These are phyloP conservation scores for Altica lythri DNA, from an alignment of 2,888 invertebrate genomes.

Conservation along the genomic window DNA sequence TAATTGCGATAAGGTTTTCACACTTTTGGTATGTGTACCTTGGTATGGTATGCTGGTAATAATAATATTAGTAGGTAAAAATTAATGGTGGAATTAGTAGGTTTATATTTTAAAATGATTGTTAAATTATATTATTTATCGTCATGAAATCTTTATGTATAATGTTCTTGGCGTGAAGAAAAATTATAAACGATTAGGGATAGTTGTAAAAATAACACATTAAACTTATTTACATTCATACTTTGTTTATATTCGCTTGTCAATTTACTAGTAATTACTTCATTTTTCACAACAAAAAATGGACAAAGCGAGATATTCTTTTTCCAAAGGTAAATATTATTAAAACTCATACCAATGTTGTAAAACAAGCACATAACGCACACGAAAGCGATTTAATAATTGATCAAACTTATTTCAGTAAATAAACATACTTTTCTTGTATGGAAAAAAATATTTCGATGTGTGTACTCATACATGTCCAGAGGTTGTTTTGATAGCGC, in stretches of 20 bases:
- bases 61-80: too few relatives aligned
- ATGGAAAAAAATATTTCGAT: constrained; percentile 3
- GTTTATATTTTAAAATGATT: too few relatives aligned
- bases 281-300: constrained; percentile 1
- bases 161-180: too few relatives aligned
- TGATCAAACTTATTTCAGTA: neutral
- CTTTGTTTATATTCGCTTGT: neutral
- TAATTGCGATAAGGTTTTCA: too few relatives aligned
- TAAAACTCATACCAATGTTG: neutral
- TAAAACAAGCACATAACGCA: constrained; percentile 10
- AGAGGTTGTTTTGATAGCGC: neutral
- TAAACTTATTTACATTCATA: neutral
- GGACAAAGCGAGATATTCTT: neutral
- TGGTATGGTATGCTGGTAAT: too few relatives aligned
- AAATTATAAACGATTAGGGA: too few relatives aligned
- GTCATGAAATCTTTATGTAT: too few relatives aligned
- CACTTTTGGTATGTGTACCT: too few relatives aligned
- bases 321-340: constrained; percentile 6
- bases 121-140: too few relatives aligned
- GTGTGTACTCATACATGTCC: neutral
- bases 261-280: constrained; percentile 1
- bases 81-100: too few relatives aligned
- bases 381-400: constrained; percentile 6
- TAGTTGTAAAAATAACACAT: too few relatives aligned
- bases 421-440: neutral